phyloP scores from a whole-genome alignment of 2,888 invertebrate species.

The Andrena praecox region DNA sequence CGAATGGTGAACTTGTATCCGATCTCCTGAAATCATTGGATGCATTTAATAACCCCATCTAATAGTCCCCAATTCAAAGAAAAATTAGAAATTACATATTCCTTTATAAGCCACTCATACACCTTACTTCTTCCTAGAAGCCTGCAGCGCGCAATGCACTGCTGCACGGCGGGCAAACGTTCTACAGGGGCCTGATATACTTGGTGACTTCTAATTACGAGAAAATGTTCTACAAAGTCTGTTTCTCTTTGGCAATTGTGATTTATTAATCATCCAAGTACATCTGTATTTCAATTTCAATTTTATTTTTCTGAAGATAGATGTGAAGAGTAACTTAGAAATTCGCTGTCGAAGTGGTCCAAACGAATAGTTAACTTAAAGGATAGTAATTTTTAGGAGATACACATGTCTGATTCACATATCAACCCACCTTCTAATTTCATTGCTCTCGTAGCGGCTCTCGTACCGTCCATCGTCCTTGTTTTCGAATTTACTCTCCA shows the following conservation, averaged over 20 bases:
- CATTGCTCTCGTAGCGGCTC: constrained; percentile 79
- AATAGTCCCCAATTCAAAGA: not conserved
- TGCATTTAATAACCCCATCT: not conserved
- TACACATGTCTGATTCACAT: not conserved
- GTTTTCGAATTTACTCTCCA: constrained; percentile 72
- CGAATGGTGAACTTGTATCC: constrained; percentile 86
- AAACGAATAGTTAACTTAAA: too few species aligned
- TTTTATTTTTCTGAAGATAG: too few species aligned
- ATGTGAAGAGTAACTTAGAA: too few species aligned
- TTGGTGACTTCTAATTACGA: not conserved
- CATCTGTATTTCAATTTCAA: too few species aligned
- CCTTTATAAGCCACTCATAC: not conserved
- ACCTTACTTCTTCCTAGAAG: not conserved
- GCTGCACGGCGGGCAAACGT: not conserved
- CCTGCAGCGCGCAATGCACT: not conserved
- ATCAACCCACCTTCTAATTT: constrained; percentile 80
- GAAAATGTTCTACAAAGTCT: not conserved
- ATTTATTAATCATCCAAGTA: too few species aligned
- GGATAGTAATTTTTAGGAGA: too few species aligned
- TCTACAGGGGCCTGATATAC: constrained; percentile 10
- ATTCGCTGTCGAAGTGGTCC: too few species aligned
- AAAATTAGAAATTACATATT: not conserved
- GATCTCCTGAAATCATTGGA: constrained; percentile 86
- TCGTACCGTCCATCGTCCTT: constrained; percentile 75
- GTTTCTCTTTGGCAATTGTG: not conserved